Percentiles rank a stretch among this genome's conserved stretches.
Evolutionary conservation across 2,113 vertebrate species (phyloP).

Genomic region (Halcyon senegalensis): DNA sequence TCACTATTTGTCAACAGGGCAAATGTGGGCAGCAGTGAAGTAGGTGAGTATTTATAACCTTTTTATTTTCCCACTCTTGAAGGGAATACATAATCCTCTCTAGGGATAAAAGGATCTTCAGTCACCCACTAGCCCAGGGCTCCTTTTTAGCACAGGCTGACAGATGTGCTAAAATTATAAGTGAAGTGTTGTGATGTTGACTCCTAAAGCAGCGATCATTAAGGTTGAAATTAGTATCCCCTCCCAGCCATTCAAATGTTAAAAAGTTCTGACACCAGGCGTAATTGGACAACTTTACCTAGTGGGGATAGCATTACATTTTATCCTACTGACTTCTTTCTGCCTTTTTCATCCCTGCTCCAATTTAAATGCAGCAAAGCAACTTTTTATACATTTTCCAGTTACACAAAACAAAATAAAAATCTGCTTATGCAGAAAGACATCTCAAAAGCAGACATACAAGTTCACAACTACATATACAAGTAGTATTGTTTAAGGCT

Average conservation of each 20-base stretch:
- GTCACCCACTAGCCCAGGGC: slow-evolving; percentile 62
- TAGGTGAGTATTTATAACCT: slow-evolving; percentile 58
- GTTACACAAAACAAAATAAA: slow-evolving; percentile 66
- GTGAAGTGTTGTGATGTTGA: slow-evolving; percentile 69
- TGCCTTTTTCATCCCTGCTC: slow-evolving; percentile 47
- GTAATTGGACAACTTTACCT: slow-evolving; percentile 69
- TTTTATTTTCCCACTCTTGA: slow-evolving; percentile 39
- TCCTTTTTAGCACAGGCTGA: slow-evolving; percentile 64
- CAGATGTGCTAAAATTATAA: slow-evolving; percentile 67
- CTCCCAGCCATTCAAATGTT: slow-evolving; percentile 67
- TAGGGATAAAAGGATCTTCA: slow-evolving; percentile 62
- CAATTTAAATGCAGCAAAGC: slow-evolving; percentile 69
- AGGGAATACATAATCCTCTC: slow-evolving; percentile 60
- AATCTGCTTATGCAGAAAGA: slow-evolving; percentile 73
- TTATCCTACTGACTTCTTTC: slow-evolving; percentile 49
- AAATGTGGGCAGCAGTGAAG: slow-evolving; percentile 26
- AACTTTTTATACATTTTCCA: slow-evolving; percentile 57
- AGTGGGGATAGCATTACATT: slow-evolving; percentile 53
- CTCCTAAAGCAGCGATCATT: slow-evolving; percentile 70
- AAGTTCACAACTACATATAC: slow-evolving; percentile 53
- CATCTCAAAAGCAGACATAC: slow-evolving; percentile 53
- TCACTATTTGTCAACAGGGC: slow-evolving; percentile 55
- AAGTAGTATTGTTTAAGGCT: slow-evolving; percentile 69
- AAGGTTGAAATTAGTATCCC: slow-evolving; percentile 70
- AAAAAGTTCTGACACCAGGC: slow-evolving; percentile 63